Percentiles rank a stretch among this genome's conserved stretches.
These are phyloP conservation scores for Lagorchestes hirsutus DNA, from an alignment of 2,797 vertebrate genomes.

Conservation along the genomic window DNA sequence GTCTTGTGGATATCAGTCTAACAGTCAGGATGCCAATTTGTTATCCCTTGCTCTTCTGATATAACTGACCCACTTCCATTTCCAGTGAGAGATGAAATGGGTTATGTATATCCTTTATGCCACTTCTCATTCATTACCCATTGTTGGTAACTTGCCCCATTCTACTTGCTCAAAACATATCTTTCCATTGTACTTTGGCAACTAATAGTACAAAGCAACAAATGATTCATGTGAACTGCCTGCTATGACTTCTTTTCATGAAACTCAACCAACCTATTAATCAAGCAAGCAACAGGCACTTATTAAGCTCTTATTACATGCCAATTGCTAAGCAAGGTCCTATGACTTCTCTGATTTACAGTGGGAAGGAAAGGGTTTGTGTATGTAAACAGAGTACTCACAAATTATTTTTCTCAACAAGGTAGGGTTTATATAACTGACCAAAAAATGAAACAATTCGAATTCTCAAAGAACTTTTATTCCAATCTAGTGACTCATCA, in stretches of 20 bases:
- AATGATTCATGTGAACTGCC: neutral
- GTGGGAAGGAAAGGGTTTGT: neutral
- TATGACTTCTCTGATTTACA: neutral
- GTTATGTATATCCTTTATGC: neutral
- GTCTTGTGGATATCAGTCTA: neutral
- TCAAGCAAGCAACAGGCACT: neutral
- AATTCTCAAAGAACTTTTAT: neutral
- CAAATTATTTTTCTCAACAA: neutral
- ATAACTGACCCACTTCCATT: neutral
- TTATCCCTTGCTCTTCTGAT: neutral
- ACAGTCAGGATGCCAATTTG: neutral
- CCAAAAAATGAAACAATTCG: neutral
- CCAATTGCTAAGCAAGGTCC: neutral
- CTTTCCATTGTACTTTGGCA: neutral
- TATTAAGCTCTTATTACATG: neutral
- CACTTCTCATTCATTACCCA: neutral
- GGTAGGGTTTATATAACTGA: neutral
- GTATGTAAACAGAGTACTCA: neutral
- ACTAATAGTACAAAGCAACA: neutral
- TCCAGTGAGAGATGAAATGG: neutral
- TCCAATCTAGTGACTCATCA: neutral
- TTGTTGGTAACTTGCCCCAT: neutral
- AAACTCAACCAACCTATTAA: neutral
- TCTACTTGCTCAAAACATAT: neutral
- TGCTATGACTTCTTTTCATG: neutral